Conservation (phyloP, 2,888 invertebrate species). For the Acrocyrtus sp. region DNA sequence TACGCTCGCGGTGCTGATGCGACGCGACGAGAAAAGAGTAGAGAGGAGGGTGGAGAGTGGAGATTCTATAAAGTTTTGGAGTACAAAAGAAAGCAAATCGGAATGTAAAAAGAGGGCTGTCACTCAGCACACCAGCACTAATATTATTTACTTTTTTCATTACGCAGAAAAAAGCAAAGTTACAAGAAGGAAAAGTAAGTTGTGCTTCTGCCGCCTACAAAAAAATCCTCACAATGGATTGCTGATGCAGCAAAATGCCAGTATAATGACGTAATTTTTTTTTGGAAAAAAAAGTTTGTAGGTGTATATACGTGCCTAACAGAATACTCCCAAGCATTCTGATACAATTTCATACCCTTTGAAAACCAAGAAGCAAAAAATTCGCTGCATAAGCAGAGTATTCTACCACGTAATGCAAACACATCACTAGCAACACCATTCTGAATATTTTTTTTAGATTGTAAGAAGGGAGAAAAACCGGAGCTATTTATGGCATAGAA, state of each 20-base stretch:
- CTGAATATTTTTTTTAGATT: too few relatives aligned
- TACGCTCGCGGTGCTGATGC: neutral
- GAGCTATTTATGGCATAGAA: too few relatives aligned
- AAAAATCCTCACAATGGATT: neutral
- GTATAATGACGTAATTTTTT: too few relatives aligned
- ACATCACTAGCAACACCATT: too few relatives aligned
- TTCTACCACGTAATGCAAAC: too few relatives aligned
- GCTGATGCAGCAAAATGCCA: slow-evolving; percentile 21
- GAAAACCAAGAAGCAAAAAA: neutral
- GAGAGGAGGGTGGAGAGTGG: neutral
- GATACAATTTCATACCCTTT: neutral
- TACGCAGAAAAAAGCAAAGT: neutral
- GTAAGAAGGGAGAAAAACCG: too few relatives aligned
- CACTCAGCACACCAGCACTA: slow-evolving; percentile 8
- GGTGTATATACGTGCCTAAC: neutral
- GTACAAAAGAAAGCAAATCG: neutral
- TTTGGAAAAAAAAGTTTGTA: neutral
- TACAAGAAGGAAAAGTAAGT: too few relatives aligned
- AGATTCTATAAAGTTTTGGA: too few relatives aligned
- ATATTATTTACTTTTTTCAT: neutral
- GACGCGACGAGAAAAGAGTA: neutral
- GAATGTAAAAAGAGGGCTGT: neutral
- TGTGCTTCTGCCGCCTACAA: too few relatives aligned
- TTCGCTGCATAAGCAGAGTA: neutral
- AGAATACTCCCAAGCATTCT: neutral